Evolutionary conservation across 2,888 invertebrate genomes (phyloP).

Genomic region (Himalopsyche kuldschensis): DNA sequence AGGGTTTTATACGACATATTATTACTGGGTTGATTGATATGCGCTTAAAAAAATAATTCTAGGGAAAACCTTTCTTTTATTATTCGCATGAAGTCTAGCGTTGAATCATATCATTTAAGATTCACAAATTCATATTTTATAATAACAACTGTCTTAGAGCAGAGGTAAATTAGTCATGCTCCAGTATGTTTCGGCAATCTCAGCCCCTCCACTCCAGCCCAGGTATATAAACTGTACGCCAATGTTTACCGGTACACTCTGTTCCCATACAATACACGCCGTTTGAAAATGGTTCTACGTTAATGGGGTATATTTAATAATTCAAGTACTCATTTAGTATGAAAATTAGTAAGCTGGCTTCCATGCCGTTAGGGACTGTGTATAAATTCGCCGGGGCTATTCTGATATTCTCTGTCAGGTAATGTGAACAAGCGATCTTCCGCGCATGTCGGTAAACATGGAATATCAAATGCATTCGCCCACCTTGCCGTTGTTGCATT

Average conservation of each 20-base stretch:
- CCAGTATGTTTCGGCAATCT: not conserved
- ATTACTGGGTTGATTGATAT: too few relatives aligned
- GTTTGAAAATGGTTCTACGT: slow-evolving; percentile 17
- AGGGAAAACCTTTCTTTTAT: too few relatives aligned
- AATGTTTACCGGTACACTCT: slow-evolving; percentile 16
- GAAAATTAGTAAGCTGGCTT: slow-evolving; percentile 29
- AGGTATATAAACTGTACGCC: not conserved
- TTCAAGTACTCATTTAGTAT: slow-evolving; percentile 30
- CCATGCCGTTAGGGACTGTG: slow-evolving; percentile 6
- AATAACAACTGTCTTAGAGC: not conserved
- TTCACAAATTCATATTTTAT: not conserved
- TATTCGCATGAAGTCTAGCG: not conserved
- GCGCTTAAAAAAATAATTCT: not conserved
- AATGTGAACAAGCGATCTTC: not conserved
- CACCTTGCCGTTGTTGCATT: not conserved
- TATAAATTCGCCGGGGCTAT: slow-evolving; percentile 15
- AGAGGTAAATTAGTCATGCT: not conserved
- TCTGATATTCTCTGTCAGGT: slow-evolving; percentile 7
- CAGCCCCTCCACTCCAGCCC: not conserved
- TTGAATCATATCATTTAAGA: not conserved
- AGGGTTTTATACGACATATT: too few relatives aligned
- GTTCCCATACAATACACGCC: slow-evolving; percentile 5
- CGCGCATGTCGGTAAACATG: not conserved
- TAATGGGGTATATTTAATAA: slow-evolving; percentile 31
- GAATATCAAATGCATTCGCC: not conserved